Evolutionary conservation across 2,888 invertebrate species (phyloP).

Genomic region (Heliconius erato): DNA sequence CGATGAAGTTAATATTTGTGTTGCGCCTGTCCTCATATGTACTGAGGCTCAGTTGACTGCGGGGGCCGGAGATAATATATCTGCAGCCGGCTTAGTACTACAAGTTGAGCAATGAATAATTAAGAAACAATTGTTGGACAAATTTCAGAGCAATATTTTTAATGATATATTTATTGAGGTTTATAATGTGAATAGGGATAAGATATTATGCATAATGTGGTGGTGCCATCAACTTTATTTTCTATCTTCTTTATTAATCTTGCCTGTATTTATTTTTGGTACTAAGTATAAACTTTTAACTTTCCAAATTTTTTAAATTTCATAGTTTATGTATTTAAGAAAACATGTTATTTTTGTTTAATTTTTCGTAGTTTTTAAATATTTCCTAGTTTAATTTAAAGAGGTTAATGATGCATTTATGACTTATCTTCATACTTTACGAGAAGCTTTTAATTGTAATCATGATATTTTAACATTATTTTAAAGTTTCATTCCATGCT

Average conservation of each 20-base stretch:
- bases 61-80: constrained; percentile 95
- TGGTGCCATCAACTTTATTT: constrained; percentile 19
- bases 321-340: neutral
- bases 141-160: constrained; percentile 31
- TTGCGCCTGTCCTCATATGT: constrained; percentile 94
- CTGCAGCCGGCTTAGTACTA: constrained; percentile 93
- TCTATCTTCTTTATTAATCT: neutral
- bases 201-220: constrained; percentile 9
- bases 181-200: neutral
- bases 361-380: no score
- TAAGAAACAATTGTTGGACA: constrained; percentile 9
- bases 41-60: constrained; percentile 93
- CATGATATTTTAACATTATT: neutral
- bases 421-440: neutral
- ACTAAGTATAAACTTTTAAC: constrained; percentile 6
- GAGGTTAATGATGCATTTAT: constrained; percentile 14
- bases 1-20: constrained; percentile 88
- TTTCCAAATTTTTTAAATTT: neutral
- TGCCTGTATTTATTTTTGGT: constrained; percentile 18
- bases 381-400: neutral
- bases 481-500: neutral
- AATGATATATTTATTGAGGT: constrained; percentile 27
- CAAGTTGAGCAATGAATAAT: constrained; percentile 83
- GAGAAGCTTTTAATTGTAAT: neutral
- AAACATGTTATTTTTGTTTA: neutral